Percentiles rank a stretch among this genome's conserved stretches.
These are phyloP conservation scores for Brachirus orientalis DNA, from an alignment of 2,113 vertebrate genomes.

Conservation along the genomic window DNA sequence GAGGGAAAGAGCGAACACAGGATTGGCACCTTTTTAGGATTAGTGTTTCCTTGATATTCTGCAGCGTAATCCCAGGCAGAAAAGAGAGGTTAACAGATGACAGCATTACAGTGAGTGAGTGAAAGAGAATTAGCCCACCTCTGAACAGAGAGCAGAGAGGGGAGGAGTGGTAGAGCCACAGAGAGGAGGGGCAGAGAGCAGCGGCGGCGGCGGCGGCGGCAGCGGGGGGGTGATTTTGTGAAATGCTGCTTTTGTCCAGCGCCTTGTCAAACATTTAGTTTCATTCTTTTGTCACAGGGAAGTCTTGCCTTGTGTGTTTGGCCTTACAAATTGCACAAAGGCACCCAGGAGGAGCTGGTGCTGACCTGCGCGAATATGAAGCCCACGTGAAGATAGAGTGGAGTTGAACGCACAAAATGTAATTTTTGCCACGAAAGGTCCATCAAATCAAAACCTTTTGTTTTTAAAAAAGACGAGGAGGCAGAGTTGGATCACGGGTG, in stretches of 20 bases:
- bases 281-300: constrained; percentile 57
- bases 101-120: constrained; percentile 50
- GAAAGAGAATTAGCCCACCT: constrained; percentile 68
- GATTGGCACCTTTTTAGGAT: constrained; percentile 80
- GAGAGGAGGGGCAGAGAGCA: constrained; percentile 17
- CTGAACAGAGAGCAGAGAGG: constrained; percentile 31
- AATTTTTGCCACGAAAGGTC: too few relatives aligned
- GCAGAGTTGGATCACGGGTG: too few relatives aligned
- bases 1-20: constrained; percentile 20
- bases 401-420: too few relatives aligned
- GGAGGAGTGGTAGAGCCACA: not conserved
- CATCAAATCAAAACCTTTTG: too few relatives aligned
- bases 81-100: constrained; percentile 73
- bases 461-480: too few relatives aligned
- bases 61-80: constrained; percentile 71
- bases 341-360: constrained; percentile 23
- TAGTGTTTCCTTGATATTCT: constrained; percentile 79
- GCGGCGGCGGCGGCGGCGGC: too few relatives aligned
- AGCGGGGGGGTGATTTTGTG: constrained; percentile 53
- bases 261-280: constrained; percentile 76
- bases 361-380: constrained; percentile 15
- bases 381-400: too few relatives aligned
- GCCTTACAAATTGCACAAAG: constrained; percentile 51
- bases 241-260: constrained; percentile 68
- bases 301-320: constrained; percentile 67